Conservation (phyloP, 2,797 vertebrate species). For the Halcyon smyrnensis region DNA sequence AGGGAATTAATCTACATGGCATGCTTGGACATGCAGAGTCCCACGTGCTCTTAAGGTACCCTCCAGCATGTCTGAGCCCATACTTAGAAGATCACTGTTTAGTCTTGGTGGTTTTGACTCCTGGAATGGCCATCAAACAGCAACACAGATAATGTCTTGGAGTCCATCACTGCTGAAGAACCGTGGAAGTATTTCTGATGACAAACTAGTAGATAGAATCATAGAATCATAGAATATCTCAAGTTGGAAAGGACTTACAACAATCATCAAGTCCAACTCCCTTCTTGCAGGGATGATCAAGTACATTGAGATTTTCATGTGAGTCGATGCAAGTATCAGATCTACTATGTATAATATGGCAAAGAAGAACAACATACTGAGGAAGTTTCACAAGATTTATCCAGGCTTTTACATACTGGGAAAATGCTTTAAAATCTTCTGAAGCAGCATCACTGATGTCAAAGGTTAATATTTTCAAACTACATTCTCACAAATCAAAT, state of each 20-base stretch:
- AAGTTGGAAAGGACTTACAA: background rate
- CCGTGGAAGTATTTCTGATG: background rate
- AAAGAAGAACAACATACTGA: background rate
- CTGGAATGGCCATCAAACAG: conserved; percentile 29
- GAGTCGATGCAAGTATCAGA: background rate
- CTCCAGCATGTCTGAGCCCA: conserved; percentile 38
- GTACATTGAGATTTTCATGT: background rate
- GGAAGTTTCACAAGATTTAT: conserved; percentile 21
- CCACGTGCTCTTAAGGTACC: background rate
- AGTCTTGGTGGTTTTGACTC: background rate
- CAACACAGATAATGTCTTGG: background rate
- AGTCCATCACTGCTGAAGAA: background rate
- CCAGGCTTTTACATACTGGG: conserved; percentile 2
- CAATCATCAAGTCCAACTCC: background rate
- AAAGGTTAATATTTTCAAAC: conserved; percentile 26
- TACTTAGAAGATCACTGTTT: background rate
- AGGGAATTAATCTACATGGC: background rate
- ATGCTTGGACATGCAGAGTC: background rate
- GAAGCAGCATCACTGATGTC: background rate
- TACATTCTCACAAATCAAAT: background rate
- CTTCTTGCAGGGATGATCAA: background rate
- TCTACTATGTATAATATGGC: background rate
- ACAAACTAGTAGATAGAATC: background rate
- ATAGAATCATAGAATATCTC: background rate
- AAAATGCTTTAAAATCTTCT: conserved; percentile 31